Evolutionary conservation across 2,113 vertebrate genomes (phyloP).

Genomic region (Charina bottae): DNA sequence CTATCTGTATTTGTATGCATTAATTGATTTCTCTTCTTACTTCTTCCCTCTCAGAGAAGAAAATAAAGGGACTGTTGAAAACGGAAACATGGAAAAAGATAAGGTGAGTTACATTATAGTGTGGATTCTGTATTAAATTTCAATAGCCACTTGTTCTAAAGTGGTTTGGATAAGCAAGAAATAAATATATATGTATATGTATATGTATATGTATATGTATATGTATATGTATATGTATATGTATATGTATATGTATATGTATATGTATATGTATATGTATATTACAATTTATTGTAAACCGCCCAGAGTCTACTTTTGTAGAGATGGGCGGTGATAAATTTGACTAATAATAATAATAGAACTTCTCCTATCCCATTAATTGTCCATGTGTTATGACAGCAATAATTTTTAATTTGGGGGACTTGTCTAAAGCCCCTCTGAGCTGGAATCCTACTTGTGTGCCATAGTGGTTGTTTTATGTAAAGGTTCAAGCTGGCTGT

Average conservation of each 20-base stretch:
- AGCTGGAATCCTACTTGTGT: neutral
- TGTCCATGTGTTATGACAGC: neutral
- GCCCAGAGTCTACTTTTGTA: too few relatives aligned
- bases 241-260: too few relatives aligned
- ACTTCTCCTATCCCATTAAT: neutral
- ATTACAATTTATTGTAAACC: too few relatives aligned
- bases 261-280: too few relatives aligned
- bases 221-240: too few relatives aligned
- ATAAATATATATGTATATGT: too few relatives aligned
- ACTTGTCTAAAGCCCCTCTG: neutral
- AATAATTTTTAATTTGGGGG: neutral
- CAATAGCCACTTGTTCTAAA: neutral
- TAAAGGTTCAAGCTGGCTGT: neutral
- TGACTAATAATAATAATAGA: too few relatives aligned
- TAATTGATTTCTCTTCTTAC: neutral
- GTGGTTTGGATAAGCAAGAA: neutral
- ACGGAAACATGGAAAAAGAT: conserved; percentile 85
- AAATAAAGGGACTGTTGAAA: conserved; percentile 73
- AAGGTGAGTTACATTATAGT: conserved; percentile 73
- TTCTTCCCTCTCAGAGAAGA: conserved; percentile 72
- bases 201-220: too few relatives aligned
- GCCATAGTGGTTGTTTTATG: neutral
- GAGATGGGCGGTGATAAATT: too few relatives aligned
- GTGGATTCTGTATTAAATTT: neutral
- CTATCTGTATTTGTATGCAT: neutral